Base-by-base conservation (phyloP, 1,140 invertebrate genomes). In the Lordiphosa collinella region DNA sequence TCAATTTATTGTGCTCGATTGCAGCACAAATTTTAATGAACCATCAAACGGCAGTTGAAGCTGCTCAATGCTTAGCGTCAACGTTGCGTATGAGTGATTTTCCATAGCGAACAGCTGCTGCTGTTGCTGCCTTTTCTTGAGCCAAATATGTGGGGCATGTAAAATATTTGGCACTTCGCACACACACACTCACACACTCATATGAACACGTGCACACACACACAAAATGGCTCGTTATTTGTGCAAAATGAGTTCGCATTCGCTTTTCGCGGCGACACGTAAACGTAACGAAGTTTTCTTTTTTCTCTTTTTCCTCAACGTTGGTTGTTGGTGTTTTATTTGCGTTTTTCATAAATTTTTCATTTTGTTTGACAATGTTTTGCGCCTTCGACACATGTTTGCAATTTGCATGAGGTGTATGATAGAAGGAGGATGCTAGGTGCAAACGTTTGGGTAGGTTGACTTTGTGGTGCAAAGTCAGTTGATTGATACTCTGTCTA, bases 371-470 rank as follows among this genome's bases (percentile, higher is more conserved):
- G 74, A 56, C 74, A 74, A 69, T 75, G 71, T 71, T 65, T 82
- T 76, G 71, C 72, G 57, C 66, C 66, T 72, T 76, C 71, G 71
- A 80, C 76, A 82, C 76, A 71, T 82, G 76, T 80, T 82, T 71
- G 76, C 64, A 69, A 82, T 82, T 71, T 82, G 78, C 76, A 71
- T 59, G 49, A 55, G 62, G 49, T 62, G 65, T 60, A 43, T 32
- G 62, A 34, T 11, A 25, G 16, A 12, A 25, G 18, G 32, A 11
- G 31, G 32, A 9, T 25, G 22, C 22, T 31, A 11, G 29, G 16
- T n/a, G 14, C 13, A 18, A 16, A 22, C 1, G 18, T 22, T 22
- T 22, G 29, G n/a, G 14, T 4, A 29, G 48, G 10, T 38, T 32
- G 12, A 36, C 31, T 47, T 25, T 6, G 25, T 29, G 13, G 18